Conservation (phyloP, 1,140 invertebrate genomes). For the Carcinoscorpius rotundicauda region DNA sequence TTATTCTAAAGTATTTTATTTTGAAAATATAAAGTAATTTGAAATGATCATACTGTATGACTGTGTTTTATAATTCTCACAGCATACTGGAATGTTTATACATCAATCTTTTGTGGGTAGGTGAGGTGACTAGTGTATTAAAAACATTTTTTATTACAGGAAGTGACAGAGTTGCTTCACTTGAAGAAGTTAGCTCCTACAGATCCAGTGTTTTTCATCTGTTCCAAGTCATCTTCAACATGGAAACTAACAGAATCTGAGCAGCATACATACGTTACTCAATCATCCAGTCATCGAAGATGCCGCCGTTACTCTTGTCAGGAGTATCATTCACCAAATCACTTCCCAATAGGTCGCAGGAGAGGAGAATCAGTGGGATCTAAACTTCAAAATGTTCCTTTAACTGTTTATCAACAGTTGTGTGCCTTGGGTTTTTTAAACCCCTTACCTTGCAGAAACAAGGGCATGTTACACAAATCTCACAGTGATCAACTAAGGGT, state of each 20-base stretch:
- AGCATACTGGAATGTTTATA: too few species aligned
- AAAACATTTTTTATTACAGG: slow-evolving; percentile 31
- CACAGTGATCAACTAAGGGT: slow-evolving; percentile 14
- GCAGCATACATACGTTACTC: slow-evolving; percentile 31
- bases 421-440: slow-evolving; percentile 17
- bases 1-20: too few species aligned
- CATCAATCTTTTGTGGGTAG: not conserved
- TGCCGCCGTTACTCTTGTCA: slow-evolving; percentile 13
- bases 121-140: slow-evolving; percentile 2
- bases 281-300: not conserved
- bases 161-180: slow-evolving; percentile 45
- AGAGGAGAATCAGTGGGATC: slow-evolving; percentile 17
- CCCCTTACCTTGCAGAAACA: slow-evolving; percentile 17
- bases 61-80: too few species aligned
- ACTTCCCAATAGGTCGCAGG: slow-evolving; percentile 5
- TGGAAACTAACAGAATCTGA: slow-evolving; percentile 44
- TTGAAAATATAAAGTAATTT: too few species aligned
- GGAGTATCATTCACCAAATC: slow-evolving; percentile 10
- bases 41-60: too few species aligned
- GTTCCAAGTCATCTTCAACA: slow-evolving; percentile 23
- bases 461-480: slow-evolving; percentile 14
- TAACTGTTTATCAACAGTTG: slow-evolving; percentile 18
- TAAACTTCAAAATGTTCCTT: not conserved
- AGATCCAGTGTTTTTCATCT: slow-evolving; percentile 21
- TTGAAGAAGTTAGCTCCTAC: slow-evolving; percentile 32